Percentiles rank a stretch among this genome's conserved stretches.
These are phyloP conservation scores for Ceratotherium simum DNA, from an alignment of 2,113 vertebrate species.

Conservation along the genomic window DNA sequence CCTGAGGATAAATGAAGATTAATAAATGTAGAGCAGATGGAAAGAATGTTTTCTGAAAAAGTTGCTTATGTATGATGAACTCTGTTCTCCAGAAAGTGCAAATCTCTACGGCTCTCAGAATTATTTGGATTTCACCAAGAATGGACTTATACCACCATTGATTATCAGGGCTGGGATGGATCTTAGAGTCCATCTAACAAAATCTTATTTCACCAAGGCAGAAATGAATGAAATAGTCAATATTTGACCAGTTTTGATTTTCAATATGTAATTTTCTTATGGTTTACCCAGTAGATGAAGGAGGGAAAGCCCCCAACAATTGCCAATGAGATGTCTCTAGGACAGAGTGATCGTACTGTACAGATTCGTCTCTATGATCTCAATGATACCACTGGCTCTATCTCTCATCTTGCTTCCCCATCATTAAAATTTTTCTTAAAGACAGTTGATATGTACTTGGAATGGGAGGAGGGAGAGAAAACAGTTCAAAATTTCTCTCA, in stretches of 20 bases:
- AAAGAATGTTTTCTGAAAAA: conserved; percentile 25
- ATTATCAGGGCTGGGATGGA: not conserved
- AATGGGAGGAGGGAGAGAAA: not conserved
- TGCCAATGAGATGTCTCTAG: not conserved
- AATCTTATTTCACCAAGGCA: not conserved
- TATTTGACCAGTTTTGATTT: not conserved
- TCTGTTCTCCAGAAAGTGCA: not conserved
- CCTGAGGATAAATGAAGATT: not conserved
- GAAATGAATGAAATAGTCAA: not conserved
- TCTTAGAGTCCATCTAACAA: not conserved
- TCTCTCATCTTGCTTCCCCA: not conserved
- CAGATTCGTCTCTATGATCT: not conserved
- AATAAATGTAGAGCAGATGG: not conserved
- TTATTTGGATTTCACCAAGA: not conserved
- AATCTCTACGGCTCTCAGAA: not conserved
- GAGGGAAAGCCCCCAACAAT: not conserved
- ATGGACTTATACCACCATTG: not conserved
- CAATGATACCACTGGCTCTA: not conserved
- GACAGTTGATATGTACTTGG: not conserved
- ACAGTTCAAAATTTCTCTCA: not conserved
- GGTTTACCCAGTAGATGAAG: not conserved
- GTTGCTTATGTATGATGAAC: not conserved
- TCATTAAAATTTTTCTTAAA: not conserved
- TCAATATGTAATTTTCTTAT: not conserved
- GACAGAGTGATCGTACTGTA: not conserved